These are phyloP conservation scores for Orthosia incerta DNA, from an alignment of 2,888 invertebrate species.

Conservation along the genomic window DNA sequence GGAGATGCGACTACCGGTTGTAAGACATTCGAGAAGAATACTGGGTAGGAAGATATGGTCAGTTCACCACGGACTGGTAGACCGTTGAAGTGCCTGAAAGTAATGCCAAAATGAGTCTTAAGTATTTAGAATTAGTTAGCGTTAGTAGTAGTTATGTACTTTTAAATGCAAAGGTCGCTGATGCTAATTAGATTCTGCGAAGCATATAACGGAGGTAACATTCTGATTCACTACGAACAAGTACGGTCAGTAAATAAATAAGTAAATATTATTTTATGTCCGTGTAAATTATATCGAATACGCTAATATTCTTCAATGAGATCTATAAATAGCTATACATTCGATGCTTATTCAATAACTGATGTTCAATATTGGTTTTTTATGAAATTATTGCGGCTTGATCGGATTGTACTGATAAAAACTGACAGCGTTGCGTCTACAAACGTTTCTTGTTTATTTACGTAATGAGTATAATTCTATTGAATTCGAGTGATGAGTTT, in stretches of 20 bases:
- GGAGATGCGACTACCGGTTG: conserved; percentile 95
- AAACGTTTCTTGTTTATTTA: conserved; percentile 68
- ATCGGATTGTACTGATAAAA: conserved; percentile 63
- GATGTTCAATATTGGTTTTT: conserved; percentile 38
- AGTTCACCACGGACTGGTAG: conserved; percentile 96
- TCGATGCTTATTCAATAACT: conserved; percentile 37
- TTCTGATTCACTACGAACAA: conserved; percentile 23
- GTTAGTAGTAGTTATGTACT: not conserved
- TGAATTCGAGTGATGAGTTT: conserved; percentile 73
- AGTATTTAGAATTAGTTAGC: not conserved
- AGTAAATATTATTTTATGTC: conserved; percentile 2
- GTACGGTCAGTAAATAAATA: conserved; percentile 24
- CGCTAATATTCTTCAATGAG: conserved; percentile 29
- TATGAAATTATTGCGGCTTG: conserved; percentile 39
- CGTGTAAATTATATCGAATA: conserved; percentile 24
- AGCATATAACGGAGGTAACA: conserved; percentile 35
- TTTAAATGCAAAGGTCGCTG: conserved; percentile 28
- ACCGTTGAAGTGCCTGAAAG: conserved; percentile 95
- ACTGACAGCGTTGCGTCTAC: conserved; percentile 68
- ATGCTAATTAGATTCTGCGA: conserved; percentile 37
- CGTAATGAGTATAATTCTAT: conserved; percentile 71
- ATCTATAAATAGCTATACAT: conserved; percentile 26
- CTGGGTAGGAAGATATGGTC: conserved; percentile 96
- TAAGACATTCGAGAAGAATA: conserved; percentile 94
- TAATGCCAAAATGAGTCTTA: conserved; percentile 1